These are phyloP conservation scores for Ephestia elutella DNA, from an alignment of 1,140 invertebrate genomes.

Conservation along the genomic window DNA sequence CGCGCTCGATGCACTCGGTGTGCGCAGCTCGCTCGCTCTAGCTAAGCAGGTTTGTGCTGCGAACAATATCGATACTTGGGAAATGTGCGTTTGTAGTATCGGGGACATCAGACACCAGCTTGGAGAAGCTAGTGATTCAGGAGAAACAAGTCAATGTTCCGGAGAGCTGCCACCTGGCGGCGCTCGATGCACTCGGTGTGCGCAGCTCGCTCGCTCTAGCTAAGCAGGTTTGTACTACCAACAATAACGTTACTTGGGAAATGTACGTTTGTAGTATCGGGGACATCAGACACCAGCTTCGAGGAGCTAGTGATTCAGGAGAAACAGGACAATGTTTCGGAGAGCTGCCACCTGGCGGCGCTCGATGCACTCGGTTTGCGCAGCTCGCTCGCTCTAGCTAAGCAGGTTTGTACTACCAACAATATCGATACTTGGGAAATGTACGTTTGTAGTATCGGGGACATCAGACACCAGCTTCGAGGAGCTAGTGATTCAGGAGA, in stretches of 20 bases:
- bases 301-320: constrained; percentile 67
- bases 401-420: no score
- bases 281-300: constrained; percentile 60
- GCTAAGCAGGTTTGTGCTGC: no score
- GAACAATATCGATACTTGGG: no score
- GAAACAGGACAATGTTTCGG: no score
- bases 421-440: no score
- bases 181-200: constrained; percentile 63
- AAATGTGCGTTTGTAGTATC: constrained; percentile 54
- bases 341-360: constrained; percentile 46
- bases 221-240: no score
- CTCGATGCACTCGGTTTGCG: constrained; percentile 61
- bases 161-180: constrained; percentile 43
- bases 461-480: constrained; percentile 65
- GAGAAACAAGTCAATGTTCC: no score
- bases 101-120: constrained; percentile 58
- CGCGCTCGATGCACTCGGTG: constrained; percentile 62
- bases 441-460: constrained; percentile 52
- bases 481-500: constrained; percentile 64
- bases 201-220: constrained; percentile 50
- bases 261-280: constrained; percentile 53
- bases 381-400: constrained; percentile 51
- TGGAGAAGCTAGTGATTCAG: constrained; percentile 65
- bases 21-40: constrained; percentile 49
- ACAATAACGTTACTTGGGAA: no score